phyloP scores from a whole-genome alignment of 2,113 vertebrate genomes.

The Cottus gobio region DNA sequence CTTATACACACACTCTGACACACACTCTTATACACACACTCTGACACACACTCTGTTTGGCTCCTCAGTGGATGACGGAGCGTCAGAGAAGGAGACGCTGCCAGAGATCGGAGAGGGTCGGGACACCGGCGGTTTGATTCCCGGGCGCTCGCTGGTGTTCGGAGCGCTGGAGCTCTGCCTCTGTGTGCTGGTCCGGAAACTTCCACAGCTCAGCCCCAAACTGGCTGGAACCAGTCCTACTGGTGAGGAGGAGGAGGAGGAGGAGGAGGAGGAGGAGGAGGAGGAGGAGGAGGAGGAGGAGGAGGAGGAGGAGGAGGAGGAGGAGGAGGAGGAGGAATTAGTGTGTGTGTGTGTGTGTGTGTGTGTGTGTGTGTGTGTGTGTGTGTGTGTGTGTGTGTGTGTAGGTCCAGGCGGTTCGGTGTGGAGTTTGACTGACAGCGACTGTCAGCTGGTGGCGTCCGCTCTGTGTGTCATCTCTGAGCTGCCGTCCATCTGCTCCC shows the following conservation, averaged over 20 bases:
- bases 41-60: not conserved
- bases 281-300: no score
- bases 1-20: not conserved
- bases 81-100: constrained; percentile 95
- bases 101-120: constrained; percentile 96
- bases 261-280: not conserved
- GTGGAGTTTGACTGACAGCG: constrained; percentile 83
- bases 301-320: not conserved
- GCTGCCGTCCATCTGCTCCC: constrained; percentile 93
- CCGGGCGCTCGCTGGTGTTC: constrained; percentile 93
- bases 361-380: constrained; percentile 25
- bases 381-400: constrained; percentile 14
- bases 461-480: constrained; percentile 91
- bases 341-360: not conserved
- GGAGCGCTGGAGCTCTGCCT: constrained; percentile 92
- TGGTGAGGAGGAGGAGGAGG: constrained; percentile 24
- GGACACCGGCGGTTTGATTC: constrained; percentile 93
- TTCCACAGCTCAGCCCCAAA: constrained; percentile 92
- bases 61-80: constrained; percentile 79
- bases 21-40: not conserved
- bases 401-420: constrained; percentile 78
- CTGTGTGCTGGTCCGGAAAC: constrained; percentile 91
- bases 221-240: constrained; percentile 83
- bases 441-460: constrained; percentile 85
- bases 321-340: no score